Conservation (phyloP, 1,140 invertebrate species). For the Diploscapter pachys region DNA sequence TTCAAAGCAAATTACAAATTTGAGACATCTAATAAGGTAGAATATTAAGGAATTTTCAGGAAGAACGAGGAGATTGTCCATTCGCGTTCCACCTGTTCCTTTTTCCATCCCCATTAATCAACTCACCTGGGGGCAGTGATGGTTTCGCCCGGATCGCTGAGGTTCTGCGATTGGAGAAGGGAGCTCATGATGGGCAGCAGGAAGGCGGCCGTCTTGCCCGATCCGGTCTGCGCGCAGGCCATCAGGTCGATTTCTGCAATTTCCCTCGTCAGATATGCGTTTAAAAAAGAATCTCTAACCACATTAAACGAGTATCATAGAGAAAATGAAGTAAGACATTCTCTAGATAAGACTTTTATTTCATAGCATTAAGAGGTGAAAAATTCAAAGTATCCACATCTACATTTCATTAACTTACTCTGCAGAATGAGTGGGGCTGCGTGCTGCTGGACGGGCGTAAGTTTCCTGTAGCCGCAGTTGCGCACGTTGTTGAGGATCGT, state of each 20-base stretch:
- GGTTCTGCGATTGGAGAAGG: slow-evolving; percentile 73
- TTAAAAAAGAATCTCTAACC: background rate
- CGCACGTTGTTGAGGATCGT: slow-evolving; percentile 71
- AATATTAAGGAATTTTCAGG: too few species aligned
- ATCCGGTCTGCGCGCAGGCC: slow-evolving; percentile 55
- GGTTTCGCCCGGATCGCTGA: slow-evolving; percentile 15
- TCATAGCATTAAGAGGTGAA: background rate
- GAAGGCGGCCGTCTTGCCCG: slow-evolving; percentile 94
- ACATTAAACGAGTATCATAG: too few species aligned
- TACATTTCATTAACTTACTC: background rate
- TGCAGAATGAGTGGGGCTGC: slow-evolving; percentile 33
- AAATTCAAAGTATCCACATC: background rate
- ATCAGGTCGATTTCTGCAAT: slow-evolving; percentile 46
- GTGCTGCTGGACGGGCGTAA: slow-evolving; percentile 63
- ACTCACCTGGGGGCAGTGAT: slow-evolving; percentile 59
- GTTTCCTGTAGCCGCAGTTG: slow-evolving; percentile 75
- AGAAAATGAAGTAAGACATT: too few species aligned
- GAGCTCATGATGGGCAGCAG: slow-evolving; percentile 90
- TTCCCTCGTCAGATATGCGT: too few species aligned
- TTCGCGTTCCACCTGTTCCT: too few species aligned
- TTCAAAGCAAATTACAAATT: too few species aligned
- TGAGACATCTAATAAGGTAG: too few species aligned
- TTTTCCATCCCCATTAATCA: too few species aligned
- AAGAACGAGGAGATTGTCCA: too few species aligned
- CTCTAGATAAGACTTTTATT: too few species aligned